These are phyloP conservation scores for Grantiella picta DNA, from an alignment of 2,113 vertebrate species.

Conservation along the genomic window DNA sequence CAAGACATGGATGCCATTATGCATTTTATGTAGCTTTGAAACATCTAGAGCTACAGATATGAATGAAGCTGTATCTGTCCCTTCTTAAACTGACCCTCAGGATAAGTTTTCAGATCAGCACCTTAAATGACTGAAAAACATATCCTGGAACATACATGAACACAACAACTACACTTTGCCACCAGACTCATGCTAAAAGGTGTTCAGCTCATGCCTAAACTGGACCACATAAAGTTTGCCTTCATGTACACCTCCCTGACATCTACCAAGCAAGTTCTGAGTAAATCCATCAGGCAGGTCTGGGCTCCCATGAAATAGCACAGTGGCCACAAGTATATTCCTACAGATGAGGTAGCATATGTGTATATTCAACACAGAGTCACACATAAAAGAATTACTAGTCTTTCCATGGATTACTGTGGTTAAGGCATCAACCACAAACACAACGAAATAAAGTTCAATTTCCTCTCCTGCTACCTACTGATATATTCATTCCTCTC, in stretches of 20 bases:
- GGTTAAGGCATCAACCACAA: not conserved
- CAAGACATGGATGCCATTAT: not conserved
- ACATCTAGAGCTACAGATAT: not conserved
- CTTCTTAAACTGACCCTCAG: not conserved
- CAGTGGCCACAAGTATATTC: not conserved
- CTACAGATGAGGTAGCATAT: not conserved
- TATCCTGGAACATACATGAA: fast-evolving
- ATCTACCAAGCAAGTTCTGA: not conserved
- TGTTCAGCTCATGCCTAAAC: not conserved
- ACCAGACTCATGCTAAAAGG: not conserved
- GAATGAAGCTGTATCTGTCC: not conserved
- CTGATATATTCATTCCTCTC: not conserved
- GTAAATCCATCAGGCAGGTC: not conserved
- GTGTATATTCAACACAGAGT: not conserved
- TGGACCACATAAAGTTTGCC: not conserved
- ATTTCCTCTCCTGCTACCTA: not conserved
- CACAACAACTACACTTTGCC: not conserved
- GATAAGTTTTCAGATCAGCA: not conserved
- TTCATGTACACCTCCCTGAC: not conserved
- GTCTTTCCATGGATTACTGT: not conserved
- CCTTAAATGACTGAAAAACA: not conserved
- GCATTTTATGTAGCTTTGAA: not conserved
- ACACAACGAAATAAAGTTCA: not conserved
- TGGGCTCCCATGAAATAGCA: not conserved
- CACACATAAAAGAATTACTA: not conserved